Base-by-base conservation (phyloP, 2,113 vertebrate species). In the Forbesichthys papilliferus region DNA sequence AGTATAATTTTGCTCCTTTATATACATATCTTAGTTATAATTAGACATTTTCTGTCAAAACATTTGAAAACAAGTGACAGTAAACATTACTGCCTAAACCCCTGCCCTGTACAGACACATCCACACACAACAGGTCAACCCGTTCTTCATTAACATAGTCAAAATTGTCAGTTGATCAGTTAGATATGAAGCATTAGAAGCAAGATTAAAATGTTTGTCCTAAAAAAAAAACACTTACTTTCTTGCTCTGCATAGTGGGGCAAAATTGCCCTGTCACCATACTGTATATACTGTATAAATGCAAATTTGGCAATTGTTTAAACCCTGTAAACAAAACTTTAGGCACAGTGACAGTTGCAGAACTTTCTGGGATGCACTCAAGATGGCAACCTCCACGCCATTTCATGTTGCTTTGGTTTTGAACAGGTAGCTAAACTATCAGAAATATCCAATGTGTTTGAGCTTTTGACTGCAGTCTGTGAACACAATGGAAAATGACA, bases 1-100 rank as follows among this genome's bases (percentile, higher is more conserved):
- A 93, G 90, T 92, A 91, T 89, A 80, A 81, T 87, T 89, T 94
- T 84, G 79, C 90, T 91, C 88, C 52, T 88, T 81, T 94, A 93
- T 95, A 88, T 95, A 96, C 95, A 96, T 59, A 86, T 91, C 85
- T 89, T 91, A 16, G 16, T 16, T 16, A 91, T 34, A 85, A 74
- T 87, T 94, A 86, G 93, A 61, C 66, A 8, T 61, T 16, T 60
- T 61, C 56, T 79, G 64, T 66, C 14, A 53, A 84, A 92, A 93
- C 93, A 89, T 79, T 77, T 91, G 87, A 85, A 87, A 69, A 91
- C 88, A 90, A 89, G 86, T 60, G 84, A 90, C 91, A 81, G 90
- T 88, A 81, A 42, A 61, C 48, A 51, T 60, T 10, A 60, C 61
- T 47, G 51, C n/a, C n/a, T n/a, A n/a, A n/a, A 57, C 64, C 46